These are phyloP conservation scores for Conops quadrifasciatus DNA, from an alignment of 2,888 invertebrate species.

Conservation along the genomic window DNA sequence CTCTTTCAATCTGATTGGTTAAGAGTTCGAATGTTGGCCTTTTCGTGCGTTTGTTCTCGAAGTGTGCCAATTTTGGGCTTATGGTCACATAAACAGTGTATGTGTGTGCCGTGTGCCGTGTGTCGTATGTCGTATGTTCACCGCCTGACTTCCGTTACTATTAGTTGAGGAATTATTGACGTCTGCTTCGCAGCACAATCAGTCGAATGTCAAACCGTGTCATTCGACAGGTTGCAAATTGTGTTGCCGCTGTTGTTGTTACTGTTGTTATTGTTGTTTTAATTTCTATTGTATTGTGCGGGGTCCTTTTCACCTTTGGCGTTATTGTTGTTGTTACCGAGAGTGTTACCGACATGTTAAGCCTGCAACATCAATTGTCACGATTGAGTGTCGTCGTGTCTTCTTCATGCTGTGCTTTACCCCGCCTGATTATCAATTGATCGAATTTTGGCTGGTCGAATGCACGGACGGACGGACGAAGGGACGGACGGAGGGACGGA, in stretches of 20 bases:
- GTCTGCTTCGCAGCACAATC: conserved; percentile 7
- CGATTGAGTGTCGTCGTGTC: conserved; percentile 1
- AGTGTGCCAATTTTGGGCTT: conserved; percentile 18
- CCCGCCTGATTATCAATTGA: conserved; percentile 20
- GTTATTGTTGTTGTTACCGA: conserved; percentile 21
- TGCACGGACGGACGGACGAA: not conserved
- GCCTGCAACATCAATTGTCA: conserved; percentile 12
- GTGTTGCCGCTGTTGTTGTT: conserved; percentile 15
- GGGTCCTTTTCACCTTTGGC: conserved; percentile 15
- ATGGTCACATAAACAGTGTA: not conserved
- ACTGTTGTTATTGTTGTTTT: conserved; percentile 25
- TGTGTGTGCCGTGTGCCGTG: not conserved
- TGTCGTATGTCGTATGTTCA: conserved; percentile 7
- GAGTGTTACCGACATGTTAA: conserved; percentile 10
- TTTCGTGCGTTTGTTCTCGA: not conserved
- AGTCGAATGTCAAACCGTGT: conserved; percentile 24
- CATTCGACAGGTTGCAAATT: conserved; percentile 24
- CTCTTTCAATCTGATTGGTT: not conserved
- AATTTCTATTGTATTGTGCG: conserved; percentile 15
- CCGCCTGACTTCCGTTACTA: conserved; percentile 18
- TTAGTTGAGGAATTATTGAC: conserved; percentile 15
- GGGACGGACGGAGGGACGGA: not conserved
- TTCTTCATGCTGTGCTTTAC: conserved; percentile 7
- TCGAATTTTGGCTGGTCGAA: not conserved
- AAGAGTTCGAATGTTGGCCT: not conserved